Evolutionary conservation across 1,140 invertebrate genomes (phyloP).

Genomic region (Neuroterus valhalla): DNA sequence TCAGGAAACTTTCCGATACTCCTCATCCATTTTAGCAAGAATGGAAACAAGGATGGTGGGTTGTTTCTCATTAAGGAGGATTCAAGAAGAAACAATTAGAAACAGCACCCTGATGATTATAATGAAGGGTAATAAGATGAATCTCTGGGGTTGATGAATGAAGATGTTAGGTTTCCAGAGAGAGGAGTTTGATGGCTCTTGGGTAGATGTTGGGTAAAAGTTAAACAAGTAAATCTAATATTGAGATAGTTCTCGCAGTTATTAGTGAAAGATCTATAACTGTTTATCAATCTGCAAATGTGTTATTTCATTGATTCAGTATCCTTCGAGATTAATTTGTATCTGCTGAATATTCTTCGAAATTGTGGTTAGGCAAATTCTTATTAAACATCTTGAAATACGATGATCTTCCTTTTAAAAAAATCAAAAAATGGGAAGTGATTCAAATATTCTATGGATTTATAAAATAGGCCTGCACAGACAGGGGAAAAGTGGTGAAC

Average conservation of each 20-base stretch:
- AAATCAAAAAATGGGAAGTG: too few relatives aligned
- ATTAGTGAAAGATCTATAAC: too few relatives aligned
- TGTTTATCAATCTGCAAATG: too few relatives aligned
- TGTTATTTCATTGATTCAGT: too few relatives aligned
- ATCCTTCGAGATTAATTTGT: too few relatives aligned
- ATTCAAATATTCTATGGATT: too few relatives aligned
- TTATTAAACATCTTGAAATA: too few relatives aligned
- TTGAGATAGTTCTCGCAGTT: neutral
- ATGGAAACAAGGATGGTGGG: neutral
- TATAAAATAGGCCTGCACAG: too few relatives aligned
- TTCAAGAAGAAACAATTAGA: slow-evolving; percentile 25
- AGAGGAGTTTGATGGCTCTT: neutral
- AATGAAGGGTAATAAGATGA: neutral
- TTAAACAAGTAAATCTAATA: neutral
- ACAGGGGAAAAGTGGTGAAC: too few relatives aligned
- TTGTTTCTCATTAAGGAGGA: slow-evolving; percentile 6
- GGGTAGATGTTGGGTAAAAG: neutral
- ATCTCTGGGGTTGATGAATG: slow-evolving; percentile 13
- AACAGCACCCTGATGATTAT: slow-evolving; percentile 18
- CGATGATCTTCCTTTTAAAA: too few relatives aligned
- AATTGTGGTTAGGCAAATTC: too few relatives aligned
- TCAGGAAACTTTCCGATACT: slow-evolving; percentile 51
- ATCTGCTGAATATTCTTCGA: too few relatives aligned
- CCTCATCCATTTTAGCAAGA: neutral
- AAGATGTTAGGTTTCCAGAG: neutral